These are phyloP conservation scores for Cheilosia scutellata DNA, from an alignment of 2,888 invertebrate species.

Conservation along the genomic window DNA sequence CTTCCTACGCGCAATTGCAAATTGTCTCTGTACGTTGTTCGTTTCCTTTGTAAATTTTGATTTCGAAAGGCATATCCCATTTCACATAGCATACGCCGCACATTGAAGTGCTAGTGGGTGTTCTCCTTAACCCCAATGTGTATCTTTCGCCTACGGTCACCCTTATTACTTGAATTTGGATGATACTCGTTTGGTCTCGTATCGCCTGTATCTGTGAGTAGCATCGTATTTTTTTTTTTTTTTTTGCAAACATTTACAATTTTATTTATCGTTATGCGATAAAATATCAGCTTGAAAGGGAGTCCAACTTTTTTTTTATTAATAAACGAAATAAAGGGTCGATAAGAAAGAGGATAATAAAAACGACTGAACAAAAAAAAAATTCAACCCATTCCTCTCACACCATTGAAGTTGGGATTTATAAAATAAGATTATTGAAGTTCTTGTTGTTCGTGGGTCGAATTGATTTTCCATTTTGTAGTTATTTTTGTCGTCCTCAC, in stretches of 20 bases:
- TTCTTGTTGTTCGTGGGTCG: constrained; percentile 31
- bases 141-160: constrained; percentile 36
- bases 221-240: constrained; percentile 54
- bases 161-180: constrained; percentile 33
- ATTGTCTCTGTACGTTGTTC: background rate
- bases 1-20: constrained; percentile 24
- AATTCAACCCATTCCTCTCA: constrained; percentile 8
- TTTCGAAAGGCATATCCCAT: background rate
- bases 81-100: background rate
- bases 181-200: background rate
- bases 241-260: constrained; percentile 66
- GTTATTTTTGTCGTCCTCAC: constrained; percentile 4
- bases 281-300: constrained; percentile 37
- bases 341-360: constrained; percentile 24
- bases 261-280: constrained; percentile 68
- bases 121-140: constrained; percentile 23
- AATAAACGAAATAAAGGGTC: constrained; percentile 20
- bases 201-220: constrained; percentile 23
- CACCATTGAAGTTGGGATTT: constrained; percentile 24
- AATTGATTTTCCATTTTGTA: constrained; percentile 15
- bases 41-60: constrained; percentile 1
- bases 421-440: constrained; percentile 42
- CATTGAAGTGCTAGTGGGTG: constrained; percentile 34
- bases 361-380: background rate
- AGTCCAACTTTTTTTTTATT: background rate